Conservation (phyloP, 1,140 invertebrate genomes). For the Portunus trituberculatus region DNA sequence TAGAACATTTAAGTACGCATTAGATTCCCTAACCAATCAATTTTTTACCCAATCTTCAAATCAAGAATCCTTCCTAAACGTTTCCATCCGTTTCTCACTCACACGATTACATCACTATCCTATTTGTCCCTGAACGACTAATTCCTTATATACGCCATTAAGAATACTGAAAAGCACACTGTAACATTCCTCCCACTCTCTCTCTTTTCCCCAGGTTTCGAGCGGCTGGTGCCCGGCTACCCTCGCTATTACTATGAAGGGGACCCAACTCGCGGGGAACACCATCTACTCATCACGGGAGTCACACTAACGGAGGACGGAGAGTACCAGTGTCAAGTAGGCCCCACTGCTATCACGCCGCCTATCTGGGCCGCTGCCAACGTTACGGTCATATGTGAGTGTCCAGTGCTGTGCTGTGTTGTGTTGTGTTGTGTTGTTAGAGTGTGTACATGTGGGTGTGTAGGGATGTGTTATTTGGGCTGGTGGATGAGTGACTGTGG, state of each 20-base stretch:
- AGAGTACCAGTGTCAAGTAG: conserved; percentile 62
- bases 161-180: neutral
- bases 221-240: conserved; percentile 40
- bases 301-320: conserved; percentile 46
- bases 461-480: neutral
- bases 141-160: neutral
- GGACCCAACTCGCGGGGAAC: conserved; percentile 25
- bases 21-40: too few species aligned
- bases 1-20: too few species aligned
- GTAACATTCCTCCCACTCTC: neutral
- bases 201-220: conserved; percentile 4
- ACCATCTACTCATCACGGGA: conserved; percentile 51
- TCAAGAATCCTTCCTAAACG: neutral
- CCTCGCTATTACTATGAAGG: conserved; percentile 49
- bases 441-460: neutral
- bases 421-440: too few species aligned
- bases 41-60: too few species aligned
- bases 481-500: too few species aligned
- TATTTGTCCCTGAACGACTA: neutral
- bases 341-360: conserved; percentile 21
- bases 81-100: neutral
- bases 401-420: neutral
- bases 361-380: conserved; percentile 45
- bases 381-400: conserved; percentile 44
- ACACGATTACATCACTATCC: neutral